Percentiles rank a stretch among this genome's conserved stretches.
phyloP scores from a whole-genome alignment of 2,888 invertebrate species.

The Caenorhabditis sinica region DNA sequence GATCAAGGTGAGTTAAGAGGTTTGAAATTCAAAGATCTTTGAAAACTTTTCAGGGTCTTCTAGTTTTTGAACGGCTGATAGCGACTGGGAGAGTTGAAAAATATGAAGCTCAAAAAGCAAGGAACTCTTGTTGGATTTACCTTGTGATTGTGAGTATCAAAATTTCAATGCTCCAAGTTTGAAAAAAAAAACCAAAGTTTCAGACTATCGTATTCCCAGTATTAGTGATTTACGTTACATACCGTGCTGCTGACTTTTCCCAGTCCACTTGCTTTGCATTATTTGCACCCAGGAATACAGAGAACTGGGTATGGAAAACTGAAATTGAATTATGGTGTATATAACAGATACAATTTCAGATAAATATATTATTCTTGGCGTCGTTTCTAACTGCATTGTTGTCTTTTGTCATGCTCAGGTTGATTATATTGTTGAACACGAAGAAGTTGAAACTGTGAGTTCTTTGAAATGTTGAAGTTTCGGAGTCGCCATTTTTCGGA shows the following conservation, averaged over 20 bases:
- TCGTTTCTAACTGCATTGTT: background rate
- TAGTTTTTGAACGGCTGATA: conserved; percentile 14
- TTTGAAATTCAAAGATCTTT: background rate
- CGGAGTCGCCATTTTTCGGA: no score
- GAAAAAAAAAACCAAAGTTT: background rate
- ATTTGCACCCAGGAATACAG: conserved; percentile 26
- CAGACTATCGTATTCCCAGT: conserved; percentile 12
- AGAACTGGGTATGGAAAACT: background rate
- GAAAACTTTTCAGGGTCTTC: conserved; percentile 19
- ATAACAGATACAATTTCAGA: conserved; percentile 1
- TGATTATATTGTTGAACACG: conserved; percentile 12
- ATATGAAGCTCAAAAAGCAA: conserved; percentile 11
- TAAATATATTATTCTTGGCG: conserved; percentile 2
- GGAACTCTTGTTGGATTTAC: conserved; percentile 5
- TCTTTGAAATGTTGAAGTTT: background rate
- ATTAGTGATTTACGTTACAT: background rate
- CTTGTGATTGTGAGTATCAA: background rate
- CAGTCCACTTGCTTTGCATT: conserved; percentile 24
- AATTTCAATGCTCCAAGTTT: background rate
- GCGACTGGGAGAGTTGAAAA: conserved; percentile 6
- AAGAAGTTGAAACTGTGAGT: conserved; percentile 28
- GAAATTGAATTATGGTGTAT: background rate
- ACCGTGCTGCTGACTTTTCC: conserved; percentile 8
- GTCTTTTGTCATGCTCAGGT: background rate
- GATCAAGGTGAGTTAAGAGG: conserved; percentile 4